Conservation (phyloP, 2,113 vertebrate genomes). For the Nothocercus nigrocapillus region DNA sequence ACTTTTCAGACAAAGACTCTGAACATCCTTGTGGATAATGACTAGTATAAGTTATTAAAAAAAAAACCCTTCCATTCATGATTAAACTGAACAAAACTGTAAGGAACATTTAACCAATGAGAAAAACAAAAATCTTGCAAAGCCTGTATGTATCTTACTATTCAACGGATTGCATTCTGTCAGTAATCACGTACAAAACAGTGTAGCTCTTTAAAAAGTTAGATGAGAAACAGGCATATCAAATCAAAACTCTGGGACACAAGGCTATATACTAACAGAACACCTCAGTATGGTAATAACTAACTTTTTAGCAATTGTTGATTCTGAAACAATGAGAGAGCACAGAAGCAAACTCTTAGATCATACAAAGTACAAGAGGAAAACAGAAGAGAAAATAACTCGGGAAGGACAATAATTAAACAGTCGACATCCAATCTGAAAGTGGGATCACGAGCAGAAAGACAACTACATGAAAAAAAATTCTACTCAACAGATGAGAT, state of each 20-base stretch:
- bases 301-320: not conserved
- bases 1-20: not conserved
- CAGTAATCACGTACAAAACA: not conserved
- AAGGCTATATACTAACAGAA: not conserved
- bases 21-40: too few species aligned
- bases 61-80: not conserved
- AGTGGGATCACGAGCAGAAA: fast-evolving
- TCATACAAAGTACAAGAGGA: not conserved
- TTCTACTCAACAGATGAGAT: not conserved
- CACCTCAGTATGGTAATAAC: not conserved
- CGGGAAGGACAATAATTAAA: not conserved
- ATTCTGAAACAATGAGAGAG: not conserved
- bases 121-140: not conserved
- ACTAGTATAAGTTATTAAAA: too few species aligned
- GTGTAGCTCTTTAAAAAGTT: not conserved
- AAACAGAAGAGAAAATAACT: not conserved
- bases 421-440: not conserved
- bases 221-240: not conserved
- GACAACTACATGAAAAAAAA: not conserved
- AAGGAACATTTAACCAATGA: not conserved
- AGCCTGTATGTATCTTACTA: not conserved
- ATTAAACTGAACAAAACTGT: not conserved
- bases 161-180: not conserved
- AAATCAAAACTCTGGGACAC: not conserved
- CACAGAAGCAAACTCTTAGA: not conserved